Base-by-base conservation (phyloP, 2,888 invertebrate species). In the Morpho helenor region DNA sequence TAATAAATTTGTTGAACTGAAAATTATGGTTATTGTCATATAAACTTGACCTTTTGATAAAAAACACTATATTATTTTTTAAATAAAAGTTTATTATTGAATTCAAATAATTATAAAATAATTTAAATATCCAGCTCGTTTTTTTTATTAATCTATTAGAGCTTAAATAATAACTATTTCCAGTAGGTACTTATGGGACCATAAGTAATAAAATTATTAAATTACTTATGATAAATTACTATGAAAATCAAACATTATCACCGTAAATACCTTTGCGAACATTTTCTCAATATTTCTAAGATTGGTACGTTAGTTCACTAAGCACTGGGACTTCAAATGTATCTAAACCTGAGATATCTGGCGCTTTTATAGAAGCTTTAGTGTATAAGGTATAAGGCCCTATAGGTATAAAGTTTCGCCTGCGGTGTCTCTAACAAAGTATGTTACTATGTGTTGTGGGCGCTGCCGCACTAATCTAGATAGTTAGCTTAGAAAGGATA, bases 321-420 rank as follows among this genome's bases (percentile, higher is more conserved):
- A 76, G 81, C 81, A 74, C 82, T 84, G 85, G 80, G 83, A 78
- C 82, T 80, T 73, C 83, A 75, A 79, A 76, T 88, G 89, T 89
- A 80, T 80, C 86, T 70, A 87, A 89, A 80, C 79, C 79, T 82
- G 63, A 76, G 81, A 82, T 84, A 85, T 74, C 82, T 68, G 73
- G 75, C 68, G 82, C 79, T 90, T 90, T 79, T 90, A 90, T 90
- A 90, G 79, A 80, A 77, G 66, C 73, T 75, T 74, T 72, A 60
- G 57, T 63, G 72, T 80, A 31, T 31, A 31, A 31, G 31, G 31
- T 31, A 31, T 31, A 31, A 31, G 31, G 79, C 77, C 76, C 81
- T 87, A 88, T 86, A 87, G 77, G 69, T 82, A 84, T 69, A 70
- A 68, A 66, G 71, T 73, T 73, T 77, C 69, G 77, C 77, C 77